Percentiles rank a stretch among this genome's conserved stretches.
Conservation (phyloP, 2,888 invertebrate genomes). For the Liodrosophila aerea region DNA sequence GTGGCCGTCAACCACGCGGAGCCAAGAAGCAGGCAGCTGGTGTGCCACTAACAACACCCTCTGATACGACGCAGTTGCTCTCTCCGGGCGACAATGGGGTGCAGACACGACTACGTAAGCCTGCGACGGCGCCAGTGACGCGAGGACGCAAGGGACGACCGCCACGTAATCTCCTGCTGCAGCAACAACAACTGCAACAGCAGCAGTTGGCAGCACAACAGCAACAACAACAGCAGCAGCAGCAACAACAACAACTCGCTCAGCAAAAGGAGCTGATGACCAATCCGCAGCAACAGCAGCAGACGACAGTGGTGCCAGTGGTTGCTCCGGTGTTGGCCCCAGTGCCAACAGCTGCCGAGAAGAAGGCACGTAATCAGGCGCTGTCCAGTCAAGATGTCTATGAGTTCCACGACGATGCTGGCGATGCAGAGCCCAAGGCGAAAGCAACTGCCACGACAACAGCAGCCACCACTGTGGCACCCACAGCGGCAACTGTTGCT, state of each 20-base stretch:
- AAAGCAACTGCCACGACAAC: conserved; percentile 35
- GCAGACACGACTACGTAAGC: conserved; percentile 84
- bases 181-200: conserved; percentile 71
- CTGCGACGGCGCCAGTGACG: conserved; percentile 68
- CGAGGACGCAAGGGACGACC: conserved; percentile 83
- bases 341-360: conserved; percentile 77
- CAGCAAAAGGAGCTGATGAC: conserved; percentile 29
- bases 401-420: conserved; percentile 95
- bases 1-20: conserved; percentile 79
- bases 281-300: too few relatives aligned
- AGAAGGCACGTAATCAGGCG: conserved; percentile 76
- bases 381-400: conserved; percentile 88
- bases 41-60: conserved; percentile 29
- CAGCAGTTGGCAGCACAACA: conserved; percentile 62
- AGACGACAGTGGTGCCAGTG: too few relatives aligned
- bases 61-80: conserved; percentile 30
- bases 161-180: conserved; percentile 79
- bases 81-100: conserved; percentile 82
- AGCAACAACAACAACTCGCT: conserved; percentile 49
- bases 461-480: conserved; percentile 9
- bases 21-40: conserved; percentile 71
- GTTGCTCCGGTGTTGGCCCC: conserved; percentile 39
- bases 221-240: conserved; percentile 66
- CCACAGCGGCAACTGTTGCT: conserved; percentile 25
- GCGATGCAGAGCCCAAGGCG: conserved; percentile 86